Evolutionary conservation across 64 coral and sea anemone species (phyloP).

Genomic region (Actinia tenebrosa): DNA sequence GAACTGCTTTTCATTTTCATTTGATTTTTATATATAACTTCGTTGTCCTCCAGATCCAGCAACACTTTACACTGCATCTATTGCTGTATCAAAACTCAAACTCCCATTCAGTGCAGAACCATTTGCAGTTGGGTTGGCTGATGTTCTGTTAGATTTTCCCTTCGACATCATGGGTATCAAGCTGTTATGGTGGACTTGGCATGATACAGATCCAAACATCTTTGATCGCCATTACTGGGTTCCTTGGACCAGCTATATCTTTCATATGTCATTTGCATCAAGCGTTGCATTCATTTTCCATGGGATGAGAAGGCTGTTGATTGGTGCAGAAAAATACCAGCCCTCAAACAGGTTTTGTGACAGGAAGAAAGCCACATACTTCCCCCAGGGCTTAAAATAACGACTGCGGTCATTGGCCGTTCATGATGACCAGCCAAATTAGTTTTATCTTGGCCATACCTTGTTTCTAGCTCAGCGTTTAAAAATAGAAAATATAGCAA

Average conservation of each 20-base stretch:
- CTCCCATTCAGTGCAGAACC: slow-evolving; percentile 20
- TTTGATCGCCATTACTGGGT: slow-evolving; percentile 27
- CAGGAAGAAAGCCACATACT: too few relatives aligned
- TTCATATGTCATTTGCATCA: slow-evolving; percentile 31
- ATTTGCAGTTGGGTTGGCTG: slow-evolving; percentile 17
- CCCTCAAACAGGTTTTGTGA: slow-evolving; percentile 1
- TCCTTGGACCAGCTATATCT: slow-evolving; percentile 26
- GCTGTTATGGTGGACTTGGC: slow-evolving; percentile 21
- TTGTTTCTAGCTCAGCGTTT: too few relatives aligned
- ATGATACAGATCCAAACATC: slow-evolving; percentile 30
- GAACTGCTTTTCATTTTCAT: too few relatives aligned
- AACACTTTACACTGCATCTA: slow-evolving; percentile 11
- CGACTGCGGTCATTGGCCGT: too few relatives aligned
- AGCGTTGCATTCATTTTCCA: slow-evolving; percentile 30
- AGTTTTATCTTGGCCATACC: too few relatives aligned
- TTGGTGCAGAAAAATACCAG: slow-evolving; percentile 20
- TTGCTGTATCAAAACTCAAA: background rate
- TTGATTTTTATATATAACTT: too few relatives aligned
- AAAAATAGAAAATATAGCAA: too few relatives aligned
- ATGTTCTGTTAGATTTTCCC: slow-evolving; percentile 19
- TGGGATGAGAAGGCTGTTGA: background rate
- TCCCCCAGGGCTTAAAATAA: too few relatives aligned
- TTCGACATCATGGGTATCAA: slow-evolving; percentile 34
- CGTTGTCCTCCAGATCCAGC: background rate
- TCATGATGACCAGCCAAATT: too few relatives aligned